Conservation (phyloP, 1,140 invertebrate genomes). For the Aphelenchoides besseyi region DNA sequence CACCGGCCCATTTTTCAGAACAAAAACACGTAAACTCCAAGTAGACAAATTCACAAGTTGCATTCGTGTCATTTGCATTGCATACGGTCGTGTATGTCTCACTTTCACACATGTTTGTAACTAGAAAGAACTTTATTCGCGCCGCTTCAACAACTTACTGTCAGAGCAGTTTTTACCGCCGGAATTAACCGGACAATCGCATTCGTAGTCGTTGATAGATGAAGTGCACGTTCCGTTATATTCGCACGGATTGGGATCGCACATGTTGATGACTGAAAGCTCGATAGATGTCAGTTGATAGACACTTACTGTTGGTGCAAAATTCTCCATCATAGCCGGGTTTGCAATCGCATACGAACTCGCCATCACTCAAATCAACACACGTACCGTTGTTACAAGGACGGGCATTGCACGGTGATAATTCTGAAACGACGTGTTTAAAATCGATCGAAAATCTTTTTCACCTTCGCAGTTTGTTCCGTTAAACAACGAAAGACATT, state of each 20-base stretch:
- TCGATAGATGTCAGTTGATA: not conserved
- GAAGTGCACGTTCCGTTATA: constrained; percentile 12
- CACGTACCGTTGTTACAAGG: constrained; percentile 16
- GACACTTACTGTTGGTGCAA: not conserved
- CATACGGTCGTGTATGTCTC: constrained; percentile 7
- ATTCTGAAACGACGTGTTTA: not conserved
- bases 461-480: constrained; percentile 10
- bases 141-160: too few species aligned
- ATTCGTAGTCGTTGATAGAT: constrained; percentile 6
- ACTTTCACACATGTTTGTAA: not conserved
- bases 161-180: constrained; percentile 14
- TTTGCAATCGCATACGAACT: constrained; percentile 12
- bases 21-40: constrained; percentile 1
- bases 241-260: constrained; percentile 1
- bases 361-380: not conserved
- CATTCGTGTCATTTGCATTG: constrained; percentile 8
- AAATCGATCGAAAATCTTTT: not conserved
- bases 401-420: not conserved
- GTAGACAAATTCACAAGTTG: not conserved
- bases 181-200: constrained; percentile 12
- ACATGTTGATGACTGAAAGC: constrained; percentile 10
- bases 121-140: not conserved
- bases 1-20: constrained; percentile 10
- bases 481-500: constrained; percentile 1
- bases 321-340: constrained; percentile 1